Evolutionary conservation across 2,113 vertebrate genomes (phyloP), one percentile per base, ranked within the genome.

Genomic region (Festucalex cinctus): DNA sequence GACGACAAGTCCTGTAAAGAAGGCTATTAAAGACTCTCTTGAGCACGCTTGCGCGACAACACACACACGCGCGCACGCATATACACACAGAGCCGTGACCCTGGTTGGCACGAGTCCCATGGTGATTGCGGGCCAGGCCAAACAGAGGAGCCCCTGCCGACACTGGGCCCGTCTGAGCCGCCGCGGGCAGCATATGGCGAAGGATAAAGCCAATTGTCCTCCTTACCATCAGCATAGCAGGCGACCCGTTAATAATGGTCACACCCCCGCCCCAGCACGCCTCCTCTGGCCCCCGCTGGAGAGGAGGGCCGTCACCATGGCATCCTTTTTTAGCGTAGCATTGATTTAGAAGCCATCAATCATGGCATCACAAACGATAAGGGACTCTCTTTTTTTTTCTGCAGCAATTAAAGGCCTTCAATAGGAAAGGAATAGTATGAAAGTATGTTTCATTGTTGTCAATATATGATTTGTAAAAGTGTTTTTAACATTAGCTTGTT

Each of bases 191-290:
- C 93, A 92, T 93, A 90, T 91, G 92, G 91, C 83, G 87, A 79
- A 85, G 82, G 90, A 89, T 91, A 90, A 90, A 93, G 89, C 90
- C 90, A 93, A 93, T 89, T 94, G 87, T 86, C 91, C 88, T 91
- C 89, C 90, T 84, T 87, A 90, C 88, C 88, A 85, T 75, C 69
- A 83, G 84, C 88, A 85, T 87, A 88, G 87, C 85, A 89, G 86
- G 87, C 83, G 88, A 91, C 88, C 85, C 86, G 79, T 85, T 89
- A 88, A 90, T 89, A 90, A 88, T 86, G 81, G 88, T 88, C 79
- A 87, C 88, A 88, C 83, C 83, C 88, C 84, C 82, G 66, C 84
- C 81, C 76, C 86, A 84, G 79, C 80, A 89, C 85, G 82, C 86
- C 86, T 86, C 82, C 85, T 75, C 79, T 82, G 75, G 80, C 77